Conservation (phyloP, 2,113 vertebrate genomes). For the Albula goreensis region DNA sequence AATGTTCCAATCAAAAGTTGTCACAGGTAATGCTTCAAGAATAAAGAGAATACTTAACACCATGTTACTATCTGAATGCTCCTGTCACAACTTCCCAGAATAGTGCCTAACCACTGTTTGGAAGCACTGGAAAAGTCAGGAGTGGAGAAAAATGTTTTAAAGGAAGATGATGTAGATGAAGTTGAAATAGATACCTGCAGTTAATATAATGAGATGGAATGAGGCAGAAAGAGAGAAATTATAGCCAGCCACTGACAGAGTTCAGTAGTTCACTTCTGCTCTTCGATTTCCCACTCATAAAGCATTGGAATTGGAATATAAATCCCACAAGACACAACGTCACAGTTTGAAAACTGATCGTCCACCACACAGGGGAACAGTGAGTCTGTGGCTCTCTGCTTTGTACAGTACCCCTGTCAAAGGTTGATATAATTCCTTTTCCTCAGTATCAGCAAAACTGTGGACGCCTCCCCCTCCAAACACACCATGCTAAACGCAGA, state of each 20-base stretch:
- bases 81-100: background rate
- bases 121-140: background rate
- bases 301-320: background rate
- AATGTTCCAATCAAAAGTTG: background rate
- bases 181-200: background rate
- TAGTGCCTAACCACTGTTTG: background rate
- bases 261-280: background rate
- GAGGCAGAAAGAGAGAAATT: background rate
- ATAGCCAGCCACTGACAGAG: background rate
- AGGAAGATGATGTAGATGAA: background rate
- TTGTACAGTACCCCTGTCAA: background rate
- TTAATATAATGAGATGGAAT: background rate
- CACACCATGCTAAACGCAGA: slow-evolving; percentile 44
- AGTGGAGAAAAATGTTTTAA: background rate
- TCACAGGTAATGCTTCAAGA: background rate
- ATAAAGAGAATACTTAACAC: background rate
- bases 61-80: background rate
- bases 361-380: background rate
- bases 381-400: background rate
- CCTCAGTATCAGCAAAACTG: slow-evolving; percentile 1
- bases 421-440: background rate
- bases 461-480: background rate
- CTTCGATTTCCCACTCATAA: background rate
- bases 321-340: background rate
- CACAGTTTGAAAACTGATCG: background rate